Conservation (phyloP, 2,888 invertebrate genomes). For the Orthosia incerta region DNA sequence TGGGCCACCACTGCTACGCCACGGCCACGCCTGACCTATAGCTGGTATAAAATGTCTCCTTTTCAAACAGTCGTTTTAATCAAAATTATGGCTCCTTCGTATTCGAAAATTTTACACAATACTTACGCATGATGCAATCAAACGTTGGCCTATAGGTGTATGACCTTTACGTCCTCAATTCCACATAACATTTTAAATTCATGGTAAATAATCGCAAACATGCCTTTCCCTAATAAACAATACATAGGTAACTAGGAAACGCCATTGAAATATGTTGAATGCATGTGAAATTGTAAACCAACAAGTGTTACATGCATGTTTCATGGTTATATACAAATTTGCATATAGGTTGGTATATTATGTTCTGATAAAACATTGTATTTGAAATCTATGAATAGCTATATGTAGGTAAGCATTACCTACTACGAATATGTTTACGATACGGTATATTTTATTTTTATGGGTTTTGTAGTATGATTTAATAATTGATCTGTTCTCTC, state of each 20-base stretch:
- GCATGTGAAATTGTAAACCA: slow-evolving; percentile 29
- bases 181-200: slow-evolving; percentile 25
- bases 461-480: slow-evolving; percentile 5
- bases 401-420: slow-evolving; percentile 6
- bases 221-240: slow-evolving; percentile 37
- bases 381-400: not conserved
- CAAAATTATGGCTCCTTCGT: not conserved
- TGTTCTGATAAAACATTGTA: slow-evolving; percentile 26
- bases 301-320: slow-evolving; percentile 28
- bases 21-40: no score
- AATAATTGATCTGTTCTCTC: not conserved
- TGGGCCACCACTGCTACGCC: no score
- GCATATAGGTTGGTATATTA: slow-evolving; percentile 9
- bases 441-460: slow-evolving; percentile 11
- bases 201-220: slow-evolving; percentile 6
- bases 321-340: slow-evolving; percentile 31
- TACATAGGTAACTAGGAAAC: slow-evolving; percentile 9
- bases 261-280: slow-evolving; percentile 12
- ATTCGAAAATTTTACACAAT: not conserved
- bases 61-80: not conserved
- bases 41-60: no score
- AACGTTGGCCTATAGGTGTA: not conserved
- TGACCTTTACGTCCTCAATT: slow-evolving; percentile 6
- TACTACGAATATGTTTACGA: slow-evolving; percentile 13
- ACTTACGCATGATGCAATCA: slow-evolving; percentile 2